phyloP scores from a whole-genome alignment of 2,113 vertebrate genomes.

The Xiphophorus maculatus region DNA sequence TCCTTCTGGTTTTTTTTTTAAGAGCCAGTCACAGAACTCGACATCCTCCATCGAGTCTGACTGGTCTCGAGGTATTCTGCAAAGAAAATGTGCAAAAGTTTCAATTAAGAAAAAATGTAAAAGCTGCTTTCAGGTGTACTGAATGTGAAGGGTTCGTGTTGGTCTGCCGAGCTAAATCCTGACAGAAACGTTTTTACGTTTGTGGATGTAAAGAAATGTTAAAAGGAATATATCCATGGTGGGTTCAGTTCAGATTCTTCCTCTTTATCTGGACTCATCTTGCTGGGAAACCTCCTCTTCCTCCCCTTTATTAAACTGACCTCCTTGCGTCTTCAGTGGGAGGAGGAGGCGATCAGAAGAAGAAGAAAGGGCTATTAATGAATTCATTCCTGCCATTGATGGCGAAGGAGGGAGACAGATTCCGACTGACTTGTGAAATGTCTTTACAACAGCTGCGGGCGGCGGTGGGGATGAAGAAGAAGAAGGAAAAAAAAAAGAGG shows the following conservation, averaged over 20 bases:
- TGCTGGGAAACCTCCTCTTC: not conserved
- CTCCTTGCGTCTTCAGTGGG: conserved; percentile 35
- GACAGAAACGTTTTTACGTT: too few species aligned
- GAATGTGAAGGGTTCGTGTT: too few species aligned
- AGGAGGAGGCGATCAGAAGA: conserved; percentile 8
- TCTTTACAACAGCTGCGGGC: conserved; percentile 19
- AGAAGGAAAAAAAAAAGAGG: conserved; percentile 15
- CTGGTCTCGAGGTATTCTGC: too few species aligned
- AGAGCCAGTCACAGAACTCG: too few species aligned
- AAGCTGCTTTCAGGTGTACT: too few species aligned
- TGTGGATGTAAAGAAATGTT: too few species aligned
- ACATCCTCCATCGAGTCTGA: too few species aligned
- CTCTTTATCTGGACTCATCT: not conserved
- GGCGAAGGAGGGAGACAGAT: conserved; percentile 23
- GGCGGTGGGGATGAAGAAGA: conserved; percentile 5
- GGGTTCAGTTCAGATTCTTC: not conserved
- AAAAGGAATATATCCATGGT: not conserved
- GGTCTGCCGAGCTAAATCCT: too few species aligned
- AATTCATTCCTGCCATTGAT: conserved; percentile 20
- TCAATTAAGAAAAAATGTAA: too few species aligned
- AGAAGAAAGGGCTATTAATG: conserved; percentile 1
- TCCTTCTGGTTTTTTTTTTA: too few species aligned
- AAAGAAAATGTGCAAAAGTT: too few species aligned
- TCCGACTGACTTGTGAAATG: conserved; percentile 27
- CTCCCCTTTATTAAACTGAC: not conserved